Evolutionary conservation across 2,113 vertebrate genomes (phyloP), one percentile per base, ranked within the genome.

Genomic region (Chiloscyllium plagiosum): DNA sequence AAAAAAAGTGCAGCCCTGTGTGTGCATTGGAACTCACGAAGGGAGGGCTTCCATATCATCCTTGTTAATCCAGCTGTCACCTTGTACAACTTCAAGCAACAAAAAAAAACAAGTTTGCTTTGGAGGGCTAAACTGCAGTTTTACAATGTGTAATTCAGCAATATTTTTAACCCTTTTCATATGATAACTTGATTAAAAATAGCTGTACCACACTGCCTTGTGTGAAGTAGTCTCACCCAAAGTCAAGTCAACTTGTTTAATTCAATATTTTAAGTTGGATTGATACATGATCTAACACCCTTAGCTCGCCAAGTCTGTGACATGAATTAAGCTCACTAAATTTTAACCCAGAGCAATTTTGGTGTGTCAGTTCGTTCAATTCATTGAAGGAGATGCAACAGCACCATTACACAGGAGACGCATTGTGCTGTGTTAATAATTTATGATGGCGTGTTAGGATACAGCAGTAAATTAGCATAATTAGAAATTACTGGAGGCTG

Each of bases 311-410:
- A 26, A 24, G 42, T 0, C 42, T 72, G 12, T 52, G 47, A 76
- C 69, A 70, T 33, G 93, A 69, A 37, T 29, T 33, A 72, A 26
- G 7, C 22, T 66, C 26, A 4, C 42, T 50, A 72, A 52, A 47
- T 47, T 72, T 47, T 72, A 95, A 72, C 66, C 20, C 69, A 2
- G 68, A 95, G 94, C 69, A 72, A 72, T 72, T 22, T 37, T 72
- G 69, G 47, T 95, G 69, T 33, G 24, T 95, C 94, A 50, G 20
- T 42, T 69, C 50, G 68, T 19, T 95, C 42, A 47, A 52, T 72
- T 52, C 69, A 95, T 90, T 29, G 70, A 95, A 52, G 56, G 70
- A 69, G 92, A 69, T 47, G n/a, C 65, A 69, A 69, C 92, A 94
- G n/a, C 20, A 69, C 66, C 19, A 94, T 29, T 72, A 15, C 94